A percentile compares a stretch with the other conserved stretches of the same genome.
These are phyloP conservation scores for Malthinus flaveolus DNA, from an alignment of 2,888 invertebrate species.

Conservation along the genomic window DNA sequence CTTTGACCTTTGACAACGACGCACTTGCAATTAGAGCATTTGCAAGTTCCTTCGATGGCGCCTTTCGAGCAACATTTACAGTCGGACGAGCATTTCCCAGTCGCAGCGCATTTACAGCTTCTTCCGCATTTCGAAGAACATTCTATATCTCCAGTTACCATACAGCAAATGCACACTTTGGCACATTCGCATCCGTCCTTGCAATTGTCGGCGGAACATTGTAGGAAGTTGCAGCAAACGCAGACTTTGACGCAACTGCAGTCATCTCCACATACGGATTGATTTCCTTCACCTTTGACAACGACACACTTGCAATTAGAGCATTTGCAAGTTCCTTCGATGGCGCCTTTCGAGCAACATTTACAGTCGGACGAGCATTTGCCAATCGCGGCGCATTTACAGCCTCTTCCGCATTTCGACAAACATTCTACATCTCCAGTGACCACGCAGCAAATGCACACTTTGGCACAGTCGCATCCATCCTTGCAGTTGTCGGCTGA, in stretches of 20 bases:
- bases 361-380: no score
- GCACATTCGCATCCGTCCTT: neutral
- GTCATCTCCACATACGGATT: no score
- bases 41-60: neutral
- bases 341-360: no score
- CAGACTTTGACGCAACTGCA: neutral
- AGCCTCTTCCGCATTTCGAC: no score
- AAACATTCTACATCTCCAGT: no score
- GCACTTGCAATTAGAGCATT: neutral
- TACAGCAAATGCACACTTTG: neutral
- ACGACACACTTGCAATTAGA: no score
- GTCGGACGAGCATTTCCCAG: neutral
- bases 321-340: no score
- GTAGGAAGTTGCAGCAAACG: neutral
- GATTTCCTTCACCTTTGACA: no score
- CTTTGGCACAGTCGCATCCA: neutral
- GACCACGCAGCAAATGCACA: no score
- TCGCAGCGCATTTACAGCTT: slow-evolving; percentile 1
- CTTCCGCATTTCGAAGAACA: neutral
- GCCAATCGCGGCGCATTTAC: no score
- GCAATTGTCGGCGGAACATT: neutral
- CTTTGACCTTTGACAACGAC: neutral
- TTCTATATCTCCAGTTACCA: neutral
- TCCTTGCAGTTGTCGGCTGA: slow-evolving; percentile 4
- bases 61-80: no score